phyloP scores from a whole-genome alignment of 2,113 vertebrate genomes.

The Serinus canaria region DNA sequence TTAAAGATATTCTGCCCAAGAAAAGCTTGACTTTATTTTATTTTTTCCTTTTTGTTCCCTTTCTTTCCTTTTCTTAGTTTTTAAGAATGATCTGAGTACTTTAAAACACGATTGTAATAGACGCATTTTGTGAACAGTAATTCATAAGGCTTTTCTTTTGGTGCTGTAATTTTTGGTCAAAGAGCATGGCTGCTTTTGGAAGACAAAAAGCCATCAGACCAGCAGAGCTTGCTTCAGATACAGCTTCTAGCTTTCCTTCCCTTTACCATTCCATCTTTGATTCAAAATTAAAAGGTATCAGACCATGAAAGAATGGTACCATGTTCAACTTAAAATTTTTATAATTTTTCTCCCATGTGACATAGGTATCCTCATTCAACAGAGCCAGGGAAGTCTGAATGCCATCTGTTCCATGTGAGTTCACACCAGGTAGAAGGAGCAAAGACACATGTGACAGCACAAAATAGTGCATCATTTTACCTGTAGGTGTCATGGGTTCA shows the following conservation, averaged over 20 bases:
- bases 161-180: background rate
- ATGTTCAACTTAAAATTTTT: conserved; percentile 1
- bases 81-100: background rate
- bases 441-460: background rate
- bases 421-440: background rate
- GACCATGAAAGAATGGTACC: background rate
- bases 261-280: conserved; percentile 4
- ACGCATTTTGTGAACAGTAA: background rate
- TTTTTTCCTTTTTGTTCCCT: accelerated
- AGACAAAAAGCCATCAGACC: background rate
- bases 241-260: background rate
- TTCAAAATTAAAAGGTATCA: conserved; percentile 54
- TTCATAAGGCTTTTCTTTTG: background rate
- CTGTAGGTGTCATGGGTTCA: background rate
- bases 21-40: background rate
- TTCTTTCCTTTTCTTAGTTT: background rate
- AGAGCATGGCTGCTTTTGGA: background rate
- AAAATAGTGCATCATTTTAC: background rate
- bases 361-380: background rate
- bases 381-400: background rate
- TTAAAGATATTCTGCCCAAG: background rate
- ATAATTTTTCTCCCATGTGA: conserved; percentile 21
- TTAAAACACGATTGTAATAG: background rate
- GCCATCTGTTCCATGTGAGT: background rate
- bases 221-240: background rate